Conservation (phyloP, 2,113 vertebrate genomes). For the Mungos mungo region DNA sequence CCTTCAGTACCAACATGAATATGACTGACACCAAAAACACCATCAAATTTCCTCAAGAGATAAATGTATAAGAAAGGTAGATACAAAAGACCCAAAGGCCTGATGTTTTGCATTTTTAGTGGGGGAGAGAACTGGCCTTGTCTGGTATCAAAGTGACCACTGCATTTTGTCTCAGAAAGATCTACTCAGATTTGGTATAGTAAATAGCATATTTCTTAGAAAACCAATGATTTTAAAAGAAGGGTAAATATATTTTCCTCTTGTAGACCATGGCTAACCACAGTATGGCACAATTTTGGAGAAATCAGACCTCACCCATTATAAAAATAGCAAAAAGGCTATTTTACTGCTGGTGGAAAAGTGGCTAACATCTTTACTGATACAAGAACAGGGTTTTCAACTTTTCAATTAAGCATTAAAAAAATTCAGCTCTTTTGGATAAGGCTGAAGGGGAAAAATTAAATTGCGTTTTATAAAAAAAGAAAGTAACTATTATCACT, state of each 20-base stretch:
- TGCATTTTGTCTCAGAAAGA: conserved; percentile 49
- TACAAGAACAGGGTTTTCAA: conserved; percentile 29
- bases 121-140: background rate
- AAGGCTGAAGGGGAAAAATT: background rate
- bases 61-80: conserved; percentile 13
- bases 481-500: background rate
- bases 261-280: conserved; percentile 73
- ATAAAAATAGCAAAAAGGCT: conserved; percentile 71
- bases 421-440: background rate
- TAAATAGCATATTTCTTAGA: conserved; percentile 76
- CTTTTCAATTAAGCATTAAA: conserved; percentile 33
- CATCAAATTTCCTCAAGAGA: conserved; percentile 27
- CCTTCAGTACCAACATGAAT: background rate
- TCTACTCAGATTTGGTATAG: conserved; percentile 50
- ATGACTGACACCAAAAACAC: background rate
- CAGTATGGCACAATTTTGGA: conserved; percentile 74
- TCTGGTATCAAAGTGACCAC: conserved; percentile 44
- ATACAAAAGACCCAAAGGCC: background rate
- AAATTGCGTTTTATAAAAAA: conserved; percentile 4
- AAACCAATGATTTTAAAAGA: conserved; percentile 77
- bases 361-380: conserved; percentile 59
- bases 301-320: conserved; percentile 78
- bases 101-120: background rate
- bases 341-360: conserved; percentile 65
- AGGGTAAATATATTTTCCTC: conserved; percentile 73